phyloP scores from a whole-genome alignment of 2,113 vertebrate genomes.

The Pachyramphus minor region DNA sequence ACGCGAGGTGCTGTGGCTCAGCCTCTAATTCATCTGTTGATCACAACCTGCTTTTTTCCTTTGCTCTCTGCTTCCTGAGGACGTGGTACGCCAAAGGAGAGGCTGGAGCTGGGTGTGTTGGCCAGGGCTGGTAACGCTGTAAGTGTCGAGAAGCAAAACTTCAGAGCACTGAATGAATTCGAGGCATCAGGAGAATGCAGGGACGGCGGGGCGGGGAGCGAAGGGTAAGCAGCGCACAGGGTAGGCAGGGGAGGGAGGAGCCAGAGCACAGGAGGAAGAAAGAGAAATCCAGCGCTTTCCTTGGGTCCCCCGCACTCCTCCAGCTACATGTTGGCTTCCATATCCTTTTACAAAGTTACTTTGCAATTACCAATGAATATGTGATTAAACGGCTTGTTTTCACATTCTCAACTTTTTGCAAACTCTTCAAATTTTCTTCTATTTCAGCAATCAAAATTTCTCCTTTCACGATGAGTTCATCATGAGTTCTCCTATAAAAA shows the following conservation, averaged over 20 bases:
- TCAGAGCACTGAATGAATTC: rapidly evolving
- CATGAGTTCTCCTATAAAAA: background rate
- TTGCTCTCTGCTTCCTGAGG: background rate
- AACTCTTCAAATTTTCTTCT: background rate
- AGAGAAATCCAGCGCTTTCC: background rate
- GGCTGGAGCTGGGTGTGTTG: background rate
- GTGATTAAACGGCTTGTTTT: background rate
- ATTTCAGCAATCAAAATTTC: background rate
- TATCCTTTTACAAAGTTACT: background rate
- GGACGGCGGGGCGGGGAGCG: background rate
- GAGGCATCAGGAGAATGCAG: background rate
- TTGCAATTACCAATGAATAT: background rate
- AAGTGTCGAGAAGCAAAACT: background rate
- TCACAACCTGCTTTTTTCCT: background rate
- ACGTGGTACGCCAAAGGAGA: background rate
- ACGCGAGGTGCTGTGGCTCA: background rate
- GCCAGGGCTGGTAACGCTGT: background rate
- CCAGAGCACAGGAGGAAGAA: background rate
- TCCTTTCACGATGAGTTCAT: background rate
- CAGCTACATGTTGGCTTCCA: background rate
- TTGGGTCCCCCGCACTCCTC: background rate
- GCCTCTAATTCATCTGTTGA: background rate
- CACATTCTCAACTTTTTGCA: background rate
- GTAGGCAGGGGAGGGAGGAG: background rate
- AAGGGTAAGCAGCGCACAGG: background rate